These are phyloP conservation scores for Trialeurodes vaporariorum DNA, from an alignment of 1,140 invertebrate genomes.

Conservation along the genomic window DNA sequence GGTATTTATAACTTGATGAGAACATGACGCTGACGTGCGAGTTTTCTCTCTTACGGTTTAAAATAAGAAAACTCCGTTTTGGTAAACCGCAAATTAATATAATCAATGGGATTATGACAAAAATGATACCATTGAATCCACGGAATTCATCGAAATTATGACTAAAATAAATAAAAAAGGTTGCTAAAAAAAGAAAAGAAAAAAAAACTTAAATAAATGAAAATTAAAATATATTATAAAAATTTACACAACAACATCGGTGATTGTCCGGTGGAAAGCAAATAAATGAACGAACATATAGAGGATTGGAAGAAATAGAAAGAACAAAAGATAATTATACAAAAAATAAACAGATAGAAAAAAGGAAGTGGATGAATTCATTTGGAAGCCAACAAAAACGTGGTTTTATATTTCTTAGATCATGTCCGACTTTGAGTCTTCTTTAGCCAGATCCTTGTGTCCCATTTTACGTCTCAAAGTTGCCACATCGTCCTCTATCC, in stretches of 20 bases:
- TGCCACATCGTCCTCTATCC: slow-evolving; percentile 68
- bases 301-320: neutral
- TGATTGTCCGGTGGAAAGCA: neutral
- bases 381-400: neutral
- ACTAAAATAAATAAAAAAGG: too few species aligned
- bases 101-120: too few species aligned
- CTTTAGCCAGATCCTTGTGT: slow-evolving; percentile 1
- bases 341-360: neutral
- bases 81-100: too few species aligned
- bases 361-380: neutral
- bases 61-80: too few species aligned
- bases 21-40: neutral
- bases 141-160: too few species aligned
- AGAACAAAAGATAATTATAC: neutral
- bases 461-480: slow-evolving; percentile 58
- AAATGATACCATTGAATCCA: too few species aligned
- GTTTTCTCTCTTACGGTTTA: too few species aligned
- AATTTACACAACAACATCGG: neutral
- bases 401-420: too few species aligned
- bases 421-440: neutral
- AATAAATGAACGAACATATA: too few species aligned
- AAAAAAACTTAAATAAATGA: neutral
- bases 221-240: neutral
- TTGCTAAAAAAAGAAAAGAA: too few species aligned
- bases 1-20: neutral